These are phyloP conservation scores for Falco cherrug DNA, from an alignment of 2,797 vertebrate species.

Conservation along the genomic window DNA sequence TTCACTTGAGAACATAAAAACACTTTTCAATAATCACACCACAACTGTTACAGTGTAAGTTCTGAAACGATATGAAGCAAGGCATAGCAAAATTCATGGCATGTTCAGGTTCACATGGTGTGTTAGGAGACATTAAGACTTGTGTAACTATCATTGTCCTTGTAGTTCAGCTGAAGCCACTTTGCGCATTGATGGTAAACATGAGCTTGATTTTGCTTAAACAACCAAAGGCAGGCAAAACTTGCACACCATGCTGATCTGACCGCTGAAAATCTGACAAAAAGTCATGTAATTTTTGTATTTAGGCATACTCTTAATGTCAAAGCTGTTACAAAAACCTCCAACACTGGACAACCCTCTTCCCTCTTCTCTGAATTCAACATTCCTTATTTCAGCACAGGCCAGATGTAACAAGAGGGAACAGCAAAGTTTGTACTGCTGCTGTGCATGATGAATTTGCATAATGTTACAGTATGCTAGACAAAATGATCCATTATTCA, in stretches of 20 bases:
- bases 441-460: constrained; percentile 20
- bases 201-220: background rate
- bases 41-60: background rate
- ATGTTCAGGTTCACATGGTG: background rate
- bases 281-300: background rate
- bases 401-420: constrained; percentile 18
- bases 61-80: background rate
- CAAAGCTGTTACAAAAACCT: background rate
- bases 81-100: background rate
- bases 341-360: background rate
- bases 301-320: background rate
- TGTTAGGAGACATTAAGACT: background rate
- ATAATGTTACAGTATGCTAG: constrained; percentile 62
- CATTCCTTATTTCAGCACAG: background rate
- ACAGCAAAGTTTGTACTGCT: constrained; percentile 38
- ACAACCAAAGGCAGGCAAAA: background rate
- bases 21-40: background rate
- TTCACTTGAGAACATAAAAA: background rate
- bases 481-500: constrained; percentile 71
- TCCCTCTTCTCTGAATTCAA: background rate
- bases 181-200: background rate
- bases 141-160: background rate
- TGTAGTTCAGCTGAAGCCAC: background rate
- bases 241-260: background rate
- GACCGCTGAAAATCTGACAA: background rate